phyloP scores from a whole-genome alignment of 1,140 invertebrate species.

The Drepana arcuata region DNA sequence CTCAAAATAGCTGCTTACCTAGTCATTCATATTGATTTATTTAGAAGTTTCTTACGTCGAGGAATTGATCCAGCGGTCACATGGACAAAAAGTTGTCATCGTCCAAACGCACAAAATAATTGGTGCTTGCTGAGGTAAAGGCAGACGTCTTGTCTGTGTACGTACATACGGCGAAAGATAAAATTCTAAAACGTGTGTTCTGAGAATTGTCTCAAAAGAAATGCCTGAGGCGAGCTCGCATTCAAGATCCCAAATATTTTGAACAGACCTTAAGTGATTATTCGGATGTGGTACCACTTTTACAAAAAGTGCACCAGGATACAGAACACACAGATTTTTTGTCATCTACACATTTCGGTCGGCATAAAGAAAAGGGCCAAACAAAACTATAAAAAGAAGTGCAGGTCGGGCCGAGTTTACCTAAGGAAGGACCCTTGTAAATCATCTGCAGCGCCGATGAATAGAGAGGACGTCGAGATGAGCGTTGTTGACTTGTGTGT shows the following conservation, averaged over 20 bases:
- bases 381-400: slow-evolving; percentile 66
- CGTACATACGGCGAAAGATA: slow-evolving; percentile 9
- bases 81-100: too few relatives aligned
- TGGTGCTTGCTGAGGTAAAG: too few relatives aligned
- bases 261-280: slow-evolving; percentile 63
- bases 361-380: slow-evolving; percentile 53
- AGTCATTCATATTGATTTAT: slow-evolving; percentile 57
- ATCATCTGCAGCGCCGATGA: slow-evolving; percentile 63
- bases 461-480: slow-evolving; percentile 44
- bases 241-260: slow-evolving; percentile 68
- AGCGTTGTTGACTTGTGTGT: slow-evolving; percentile 60
- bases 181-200: slow-evolving; percentile 31
- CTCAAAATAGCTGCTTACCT: slow-evolving; percentile 51
- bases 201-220: slow-evolving; percentile 51
- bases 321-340: slow-evolving; percentile 61
- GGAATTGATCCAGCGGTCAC: too few relatives aligned
- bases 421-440: slow-evolving; percentile 70
- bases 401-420: slow-evolving; percentile 62
- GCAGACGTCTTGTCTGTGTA: slow-evolving; percentile 12
- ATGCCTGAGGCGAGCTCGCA: slow-evolving; percentile 34
- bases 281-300: slow-evolving; percentile 66
- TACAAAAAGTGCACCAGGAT: slow-evolving; percentile 65
- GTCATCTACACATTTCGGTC: slow-evolving; percentile 49
- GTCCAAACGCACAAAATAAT: too few relatives aligned
- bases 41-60: slow-evolving; percentile 19